Evolutionary conservation across 2,797 vertebrate species (phyloP).

Genomic region (Pantherophis alleghaniensis): DNA sequence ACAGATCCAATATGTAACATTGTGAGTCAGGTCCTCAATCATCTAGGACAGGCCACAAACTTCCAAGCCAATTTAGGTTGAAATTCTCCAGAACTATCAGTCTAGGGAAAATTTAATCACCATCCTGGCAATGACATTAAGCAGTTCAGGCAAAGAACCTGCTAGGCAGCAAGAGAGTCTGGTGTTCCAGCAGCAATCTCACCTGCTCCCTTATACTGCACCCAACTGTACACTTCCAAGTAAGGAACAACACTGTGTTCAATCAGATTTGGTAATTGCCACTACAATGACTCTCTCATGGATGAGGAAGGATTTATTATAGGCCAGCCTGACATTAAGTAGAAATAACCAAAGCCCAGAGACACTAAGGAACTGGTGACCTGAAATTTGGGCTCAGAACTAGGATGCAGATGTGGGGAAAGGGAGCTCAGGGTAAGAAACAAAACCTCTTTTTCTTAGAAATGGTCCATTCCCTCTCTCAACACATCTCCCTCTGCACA

Average conservation of each 20-base stretch:
- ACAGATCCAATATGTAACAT: neutral
- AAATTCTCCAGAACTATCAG: neutral
- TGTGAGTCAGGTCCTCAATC: neutral
- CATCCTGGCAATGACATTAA: neutral
- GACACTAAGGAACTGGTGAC: neutral
- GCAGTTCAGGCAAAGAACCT: neutral
- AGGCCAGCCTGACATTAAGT: neutral
- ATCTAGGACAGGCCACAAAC: neutral
- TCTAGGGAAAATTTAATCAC: neutral
- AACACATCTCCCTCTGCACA: neutral
- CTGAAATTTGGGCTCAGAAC: neutral
- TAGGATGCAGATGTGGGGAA: neutral
- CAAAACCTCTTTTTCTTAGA: neutral
- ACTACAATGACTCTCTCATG: neutral
- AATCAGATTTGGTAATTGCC: neutral
- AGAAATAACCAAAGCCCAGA: neutral
- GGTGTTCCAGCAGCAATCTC: neutral
- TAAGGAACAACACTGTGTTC: neutral
- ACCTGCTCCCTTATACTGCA: neutral
- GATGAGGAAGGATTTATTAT: neutral
- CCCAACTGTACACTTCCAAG: neutral
- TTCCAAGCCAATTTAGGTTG: neutral
- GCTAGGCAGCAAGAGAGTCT: neutral
- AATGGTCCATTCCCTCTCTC: neutral
- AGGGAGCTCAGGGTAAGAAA: neutral